A percentile compares a stretch with the other conserved stretches of the same genome.
These are phyloP conservation scores for Lanius collurio DNA, from an alignment of 2,113 vertebrate species.

Conservation along the genomic window DNA sequence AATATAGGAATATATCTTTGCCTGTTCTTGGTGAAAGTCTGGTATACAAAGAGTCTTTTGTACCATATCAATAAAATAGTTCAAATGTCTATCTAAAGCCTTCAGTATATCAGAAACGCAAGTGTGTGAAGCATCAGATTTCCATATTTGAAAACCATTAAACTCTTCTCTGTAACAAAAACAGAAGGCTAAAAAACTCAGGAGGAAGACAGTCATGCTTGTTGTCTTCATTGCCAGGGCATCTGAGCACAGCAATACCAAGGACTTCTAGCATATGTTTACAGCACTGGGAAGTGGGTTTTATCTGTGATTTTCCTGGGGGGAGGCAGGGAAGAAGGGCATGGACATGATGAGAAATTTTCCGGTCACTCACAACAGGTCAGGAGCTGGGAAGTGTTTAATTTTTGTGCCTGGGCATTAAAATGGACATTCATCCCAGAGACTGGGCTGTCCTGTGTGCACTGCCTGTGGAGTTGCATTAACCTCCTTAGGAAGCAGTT, in stretches of 20 bases:
- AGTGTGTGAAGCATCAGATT: not conserved
- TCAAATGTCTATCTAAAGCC: not conserved
- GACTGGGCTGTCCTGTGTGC: not conserved
- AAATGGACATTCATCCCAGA: not conserved
- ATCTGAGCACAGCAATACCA: not conserved
- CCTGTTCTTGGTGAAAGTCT: not conserved
- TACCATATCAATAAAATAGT: not conserved
- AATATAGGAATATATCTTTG: not conserved
- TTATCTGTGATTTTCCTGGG: not conserved
- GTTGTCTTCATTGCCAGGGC: not conserved
- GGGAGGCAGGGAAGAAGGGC: too few relatives aligned
- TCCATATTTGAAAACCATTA: not conserved
- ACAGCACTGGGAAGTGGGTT: not conserved
- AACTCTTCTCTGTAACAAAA: not conserved
- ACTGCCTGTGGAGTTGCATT: not conserved
- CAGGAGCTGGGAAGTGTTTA: not conserved
- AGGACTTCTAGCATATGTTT: not conserved
- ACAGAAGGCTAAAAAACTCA: not conserved
- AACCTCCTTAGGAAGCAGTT: not conserved
- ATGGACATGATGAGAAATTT: not conserved
- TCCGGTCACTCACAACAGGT: not conserved
- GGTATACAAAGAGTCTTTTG: not conserved
- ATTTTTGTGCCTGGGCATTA: not conserved
- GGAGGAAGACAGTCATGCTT: not conserved
- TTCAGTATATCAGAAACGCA: not conserved